phyloP scores from a whole-genome alignment of 2,888 invertebrate species.

The Plebejus anna region DNA sequence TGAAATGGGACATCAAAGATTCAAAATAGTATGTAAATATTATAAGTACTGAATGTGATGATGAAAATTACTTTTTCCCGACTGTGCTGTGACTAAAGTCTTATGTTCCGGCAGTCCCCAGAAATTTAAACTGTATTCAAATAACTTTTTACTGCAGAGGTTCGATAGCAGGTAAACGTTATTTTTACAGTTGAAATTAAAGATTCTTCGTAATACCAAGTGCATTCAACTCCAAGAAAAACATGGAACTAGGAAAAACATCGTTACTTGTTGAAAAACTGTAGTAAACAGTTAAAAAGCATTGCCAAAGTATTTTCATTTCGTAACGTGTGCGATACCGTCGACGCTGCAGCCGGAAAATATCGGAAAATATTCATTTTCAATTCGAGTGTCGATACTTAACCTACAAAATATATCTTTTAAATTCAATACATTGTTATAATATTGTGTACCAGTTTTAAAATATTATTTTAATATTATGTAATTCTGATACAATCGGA shows the following conservation, averaged over 20 bases:
- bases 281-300: background rate
- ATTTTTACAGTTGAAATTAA: background rate
- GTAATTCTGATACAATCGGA: no score
- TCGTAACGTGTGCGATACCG: background rate
- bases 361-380: constrained; percentile 5
- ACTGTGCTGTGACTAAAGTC: background rate
- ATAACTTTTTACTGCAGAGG: no score
- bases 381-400: constrained; percentile 2
- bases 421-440: background rate
- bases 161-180: background rate
- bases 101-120: no score
- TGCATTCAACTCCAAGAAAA: background rate
- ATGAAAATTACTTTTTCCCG: background rate
- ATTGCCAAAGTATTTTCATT: background rate
- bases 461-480: no score
- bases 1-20: background rate
- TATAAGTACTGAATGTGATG: background rate
- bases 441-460: background rate
- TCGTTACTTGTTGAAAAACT: background rate
- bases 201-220: background rate
- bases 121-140: no score
- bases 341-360: background rate
- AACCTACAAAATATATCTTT: background rate
- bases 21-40: background rate
- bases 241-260: background rate